Percentiles rank a stretch among this genome's conserved stretches.
These are phyloP conservation scores for Phoxinus dragarum DNA, from an alignment of 2,797 vertebrate genomes.

Conservation along the genomic window DNA sequence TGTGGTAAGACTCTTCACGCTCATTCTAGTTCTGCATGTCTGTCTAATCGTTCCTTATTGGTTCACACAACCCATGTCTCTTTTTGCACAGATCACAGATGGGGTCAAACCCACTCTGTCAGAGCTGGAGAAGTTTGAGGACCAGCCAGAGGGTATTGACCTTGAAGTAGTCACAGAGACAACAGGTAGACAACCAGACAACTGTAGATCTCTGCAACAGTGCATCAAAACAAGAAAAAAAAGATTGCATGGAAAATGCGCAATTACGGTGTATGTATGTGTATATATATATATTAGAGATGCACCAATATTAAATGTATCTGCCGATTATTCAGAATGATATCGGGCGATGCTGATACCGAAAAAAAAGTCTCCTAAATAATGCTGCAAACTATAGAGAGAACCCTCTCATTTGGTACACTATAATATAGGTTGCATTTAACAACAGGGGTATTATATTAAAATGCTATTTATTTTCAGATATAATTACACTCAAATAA, in stretches of 20 bases:
- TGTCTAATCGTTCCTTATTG: not conserved
- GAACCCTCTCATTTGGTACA: no score
- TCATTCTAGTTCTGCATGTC: not conserved
- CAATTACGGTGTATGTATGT: no score
- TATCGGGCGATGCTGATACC: no score
- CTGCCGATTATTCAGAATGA: no score
- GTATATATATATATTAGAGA: no score
- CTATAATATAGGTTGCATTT: no score
- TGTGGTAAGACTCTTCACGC: constrained; percentile 79
- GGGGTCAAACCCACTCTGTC: constrained; percentile 95
- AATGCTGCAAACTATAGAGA: no score
- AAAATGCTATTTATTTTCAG: no score
- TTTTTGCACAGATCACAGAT: constrained; percentile 87
- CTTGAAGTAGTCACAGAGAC: constrained; percentile 94
- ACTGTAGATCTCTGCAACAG: not conserved
- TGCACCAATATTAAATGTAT: no score
- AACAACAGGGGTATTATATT: no score
- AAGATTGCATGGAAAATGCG: not conserved
- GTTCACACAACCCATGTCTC: not conserved
- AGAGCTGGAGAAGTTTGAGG: constrained; percentile 95
- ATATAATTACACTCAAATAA: no score
- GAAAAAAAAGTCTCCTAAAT: no score
- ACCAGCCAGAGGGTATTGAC: constrained; percentile 95
- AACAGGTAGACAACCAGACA: constrained; percentile 77
- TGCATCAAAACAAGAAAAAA: not conserved